Percentiles rank a stretch among this genome's conserved stretches.
phyloP scores from a whole-genome alignment of 2,113 vertebrate genomes.

The Rafetus swinhoei region DNA sequence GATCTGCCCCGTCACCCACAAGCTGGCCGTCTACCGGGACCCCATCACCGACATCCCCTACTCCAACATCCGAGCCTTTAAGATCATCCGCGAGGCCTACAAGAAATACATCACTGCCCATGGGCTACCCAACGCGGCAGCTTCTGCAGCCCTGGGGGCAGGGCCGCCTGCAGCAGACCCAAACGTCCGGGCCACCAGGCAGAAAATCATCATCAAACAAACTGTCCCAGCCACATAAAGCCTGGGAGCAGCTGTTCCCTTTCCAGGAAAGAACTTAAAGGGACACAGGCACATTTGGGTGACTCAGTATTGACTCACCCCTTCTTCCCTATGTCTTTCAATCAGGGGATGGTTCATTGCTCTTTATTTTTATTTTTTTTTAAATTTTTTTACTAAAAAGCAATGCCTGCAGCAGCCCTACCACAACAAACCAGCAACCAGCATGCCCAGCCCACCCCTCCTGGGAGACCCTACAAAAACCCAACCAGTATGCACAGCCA shows the following conservation, averaged over 20 bases:
- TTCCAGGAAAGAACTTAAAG: neutral
- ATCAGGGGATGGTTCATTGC: rapidly evolving
- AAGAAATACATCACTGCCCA: constrained; percentile 94
- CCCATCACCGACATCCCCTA: constrained; percentile 97
- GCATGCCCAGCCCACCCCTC: rapidly evolving
- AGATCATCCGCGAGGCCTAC: constrained; percentile 95
- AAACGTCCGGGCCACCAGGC: constrained; percentile 73
- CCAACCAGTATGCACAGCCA: neutral
- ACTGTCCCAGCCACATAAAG: constrained; percentile 58
- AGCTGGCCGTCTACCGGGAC: constrained; percentile 90
- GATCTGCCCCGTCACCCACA: constrained; percentile 94
- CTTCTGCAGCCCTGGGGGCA: constrained; percentile 67
- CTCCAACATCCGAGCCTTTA: constrained; percentile 90
- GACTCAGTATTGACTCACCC: rapidly evolving
- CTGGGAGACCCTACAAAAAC: rapidly evolving
- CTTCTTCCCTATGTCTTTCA: neutral
- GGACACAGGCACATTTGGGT: neutral
- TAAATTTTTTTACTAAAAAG: neutral
- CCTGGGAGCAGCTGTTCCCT: rapidly evolving
- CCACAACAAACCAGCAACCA: too few relatives aligned
- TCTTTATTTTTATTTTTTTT: neutral
- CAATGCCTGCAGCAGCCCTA: rapidly evolving
- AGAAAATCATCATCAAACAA: constrained; percentile 90
- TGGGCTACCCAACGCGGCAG: constrained; percentile 86
- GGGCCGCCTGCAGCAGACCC: constrained; percentile 62